A percentile compares a stretch with the other conserved stretches of the same genome.
Evolutionary conservation across 2,113 vertebrate genomes (phyloP).

Genomic region (Trematocara zebra): DNA sequence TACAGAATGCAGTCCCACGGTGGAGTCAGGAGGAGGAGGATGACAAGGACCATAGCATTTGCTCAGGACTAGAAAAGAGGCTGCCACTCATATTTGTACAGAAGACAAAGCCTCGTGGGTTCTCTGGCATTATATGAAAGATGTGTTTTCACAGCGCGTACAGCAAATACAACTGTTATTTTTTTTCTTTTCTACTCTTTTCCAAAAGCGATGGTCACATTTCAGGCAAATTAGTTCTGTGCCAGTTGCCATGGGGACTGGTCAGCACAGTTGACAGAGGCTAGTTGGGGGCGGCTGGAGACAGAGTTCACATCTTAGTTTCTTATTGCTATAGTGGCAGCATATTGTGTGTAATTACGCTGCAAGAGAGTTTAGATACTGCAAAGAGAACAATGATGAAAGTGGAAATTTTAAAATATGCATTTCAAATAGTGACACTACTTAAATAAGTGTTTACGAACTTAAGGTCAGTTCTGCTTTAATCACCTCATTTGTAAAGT

Average conservation of each 20-base stretch:
- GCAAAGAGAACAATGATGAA: not conserved
- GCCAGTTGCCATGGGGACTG: constrained; percentile 38
- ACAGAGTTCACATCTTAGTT: constrained; percentile 9
- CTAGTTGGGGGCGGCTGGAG: not conserved
- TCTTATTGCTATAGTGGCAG: not conserved
- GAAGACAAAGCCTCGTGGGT: constrained; percentile 44
- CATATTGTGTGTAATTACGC: not conserved
- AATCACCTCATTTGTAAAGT: not conserved
- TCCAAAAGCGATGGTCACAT: constrained; percentile 2
- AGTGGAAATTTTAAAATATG: not conserved
- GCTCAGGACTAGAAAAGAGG: constrained; percentile 23
- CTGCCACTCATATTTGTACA: constrained; percentile 50
- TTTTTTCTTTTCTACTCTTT: not conserved
- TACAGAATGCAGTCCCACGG: constrained; percentile 20
- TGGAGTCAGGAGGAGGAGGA: constrained; percentile 8
- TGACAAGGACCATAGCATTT: constrained; percentile 14
- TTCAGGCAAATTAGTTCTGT: constrained; percentile 18
- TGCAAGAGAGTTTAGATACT: not conserved
- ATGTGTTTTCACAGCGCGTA: constrained; percentile 18
- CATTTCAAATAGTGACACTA: not conserved
- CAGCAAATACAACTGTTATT: constrained; percentile 45
- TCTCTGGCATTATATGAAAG: constrained; percentile 52
- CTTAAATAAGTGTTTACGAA: not conserved
- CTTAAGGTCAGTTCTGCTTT: not conserved
- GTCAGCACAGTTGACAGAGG: not conserved